A percentile compares a stretch with the other conserved stretches of the same genome.
phyloP scores from a whole-genome alignment of 2,797 vertebrate species.

The Bufotes viridis region DNA sequence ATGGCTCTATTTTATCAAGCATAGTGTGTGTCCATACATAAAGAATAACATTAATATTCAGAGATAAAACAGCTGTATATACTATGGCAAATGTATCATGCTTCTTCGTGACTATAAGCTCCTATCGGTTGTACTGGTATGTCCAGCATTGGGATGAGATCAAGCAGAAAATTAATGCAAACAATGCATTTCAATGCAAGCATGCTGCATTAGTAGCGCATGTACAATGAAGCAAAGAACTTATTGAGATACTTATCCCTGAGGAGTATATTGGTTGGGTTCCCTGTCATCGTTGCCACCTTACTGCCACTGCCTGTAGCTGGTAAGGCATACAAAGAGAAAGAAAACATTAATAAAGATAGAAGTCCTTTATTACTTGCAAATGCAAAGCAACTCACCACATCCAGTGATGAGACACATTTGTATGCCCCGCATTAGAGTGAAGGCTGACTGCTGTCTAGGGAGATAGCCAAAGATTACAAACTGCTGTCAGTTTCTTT shows the following conservation, averaged over 20 bases:
- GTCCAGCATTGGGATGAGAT: slow-evolving; percentile 47
- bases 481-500: neutral
- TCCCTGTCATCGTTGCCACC: slow-evolving; percentile 57
- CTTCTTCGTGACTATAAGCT: slow-evolving; percentile 48
- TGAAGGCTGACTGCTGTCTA: slow-evolving; percentile 7
- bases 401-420: slow-evolving; percentile 13
- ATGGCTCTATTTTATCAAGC: slow-evolving; percentile 9
- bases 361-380: slow-evolving; percentile 13
- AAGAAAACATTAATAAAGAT: slow-evolving; percentile 47
- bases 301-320: slow-evolving; percentile 61
- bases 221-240: slow-evolving; percentile 53
- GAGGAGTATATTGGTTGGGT: slow-evolving; percentile 34
- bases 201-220: slow-evolving; percentile 59
- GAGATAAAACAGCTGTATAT: slow-evolving; percentile 40
- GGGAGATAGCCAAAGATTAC: neutral
- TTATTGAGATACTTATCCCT: slow-evolving; percentile 60
- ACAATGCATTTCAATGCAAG: slow-evolving; percentile 58
- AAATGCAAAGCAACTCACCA: slow-evolving; percentile 48
- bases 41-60: slow-evolving; percentile 2
- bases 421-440: slow-evolving; percentile 6
- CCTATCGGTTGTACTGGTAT: slow-evolving; percentile 31
- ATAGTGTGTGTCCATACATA: neutral
- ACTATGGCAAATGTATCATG: slow-evolving; percentile 49
- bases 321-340: slow-evolving; percentile 61
- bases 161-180: slow-evolving; percentile 58